phyloP scores from a whole-genome alignment of 2,888 invertebrate genomes.

The Tiphia femorata region DNA sequence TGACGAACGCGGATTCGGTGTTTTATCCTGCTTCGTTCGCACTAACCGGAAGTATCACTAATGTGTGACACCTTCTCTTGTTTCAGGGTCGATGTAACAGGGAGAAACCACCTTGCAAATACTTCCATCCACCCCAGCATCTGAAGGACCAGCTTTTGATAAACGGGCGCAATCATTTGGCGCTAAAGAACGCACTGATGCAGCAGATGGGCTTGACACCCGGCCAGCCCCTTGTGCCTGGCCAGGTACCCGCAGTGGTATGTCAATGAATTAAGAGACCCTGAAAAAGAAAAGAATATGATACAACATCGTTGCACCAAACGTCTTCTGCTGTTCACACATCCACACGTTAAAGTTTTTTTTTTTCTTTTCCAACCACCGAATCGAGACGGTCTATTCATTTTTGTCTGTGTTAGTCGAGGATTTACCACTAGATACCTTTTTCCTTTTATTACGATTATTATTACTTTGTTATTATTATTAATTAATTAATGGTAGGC shows the following conservation, averaged over 20 bases:
- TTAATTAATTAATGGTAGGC: slow-evolving; percentile 34
- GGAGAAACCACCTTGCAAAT: slow-evolving; percentile 99
- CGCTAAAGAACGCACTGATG: slow-evolving; percentile 97
- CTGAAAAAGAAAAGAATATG: neutral
- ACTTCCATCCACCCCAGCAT: slow-evolving; percentile 99
- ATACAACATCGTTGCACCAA: slow-evolving; percentile 43
- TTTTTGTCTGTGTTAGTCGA: slow-evolving; percentile 50
- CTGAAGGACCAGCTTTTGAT: slow-evolving; percentile 99
- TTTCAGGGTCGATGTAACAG: slow-evolving; percentile 99
- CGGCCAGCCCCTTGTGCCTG: slow-evolving; percentile 90
- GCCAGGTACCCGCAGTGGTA: slow-evolving; percentile 94
- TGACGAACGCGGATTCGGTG: neutral
- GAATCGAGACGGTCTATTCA: slow-evolving; percentile 41
- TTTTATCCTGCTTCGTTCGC: neutral
- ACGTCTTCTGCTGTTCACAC: slow-evolving; percentile 50
- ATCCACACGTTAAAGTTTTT: slow-evolving; percentile 36
- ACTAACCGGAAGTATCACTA: neutral
- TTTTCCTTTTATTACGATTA: no score
- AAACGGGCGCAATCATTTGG: slow-evolving; percentile 99
- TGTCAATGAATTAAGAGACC: slow-evolving; percentile 70
- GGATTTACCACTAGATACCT: slow-evolving; percentile 37
- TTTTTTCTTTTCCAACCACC: slow-evolving; percentile 34
- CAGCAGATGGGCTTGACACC: slow-evolving; percentile 96
- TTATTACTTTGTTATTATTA: slow-evolving; percentile 16
- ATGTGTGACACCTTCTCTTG: slow-evolving; percentile 39